Conservation (phyloP, 2,888 invertebrate genomes). For the Timandra comae region DNA sequence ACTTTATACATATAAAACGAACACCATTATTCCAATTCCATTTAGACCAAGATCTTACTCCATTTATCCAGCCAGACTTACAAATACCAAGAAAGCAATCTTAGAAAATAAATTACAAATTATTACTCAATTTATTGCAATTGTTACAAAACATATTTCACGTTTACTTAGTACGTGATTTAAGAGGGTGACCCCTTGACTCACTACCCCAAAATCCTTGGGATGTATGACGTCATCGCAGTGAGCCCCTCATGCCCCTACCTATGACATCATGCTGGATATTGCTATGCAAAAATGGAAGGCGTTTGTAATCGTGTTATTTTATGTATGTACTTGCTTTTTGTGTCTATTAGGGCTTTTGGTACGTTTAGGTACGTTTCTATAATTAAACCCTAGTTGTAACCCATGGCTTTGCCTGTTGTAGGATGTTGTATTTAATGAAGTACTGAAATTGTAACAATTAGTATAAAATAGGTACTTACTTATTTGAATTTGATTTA, state of each 20-base stretch:
- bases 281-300: no score
- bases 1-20: no score
- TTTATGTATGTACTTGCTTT: background rate
- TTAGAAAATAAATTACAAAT: no score
- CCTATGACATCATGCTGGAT: constrained; percentile 53
- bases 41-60: no score
- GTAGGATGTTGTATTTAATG: no score
- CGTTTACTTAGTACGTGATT: constrained; percentile 11
- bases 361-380: background rate
- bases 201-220: constrained; percentile 41
- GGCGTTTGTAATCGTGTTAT: background rate
- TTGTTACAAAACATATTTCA: constrained; percentile 10
- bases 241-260: constrained; percentile 45
- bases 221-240: constrained; percentile 47
- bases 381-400: background rate
- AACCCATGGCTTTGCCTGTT: no score
- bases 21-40: no score
- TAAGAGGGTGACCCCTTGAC: constrained; percentile 54
- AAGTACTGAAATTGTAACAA: no score
- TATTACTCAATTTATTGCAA: constrained; percentile 2
- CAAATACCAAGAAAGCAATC: no score
- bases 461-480: no score
- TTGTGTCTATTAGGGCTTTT: background rate
- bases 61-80: no score
- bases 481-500: no score